These are phyloP conservation scores for Sialis fuliginosa DNA, from an alignment of 2,888 invertebrate species.

Conservation along the genomic window DNA sequence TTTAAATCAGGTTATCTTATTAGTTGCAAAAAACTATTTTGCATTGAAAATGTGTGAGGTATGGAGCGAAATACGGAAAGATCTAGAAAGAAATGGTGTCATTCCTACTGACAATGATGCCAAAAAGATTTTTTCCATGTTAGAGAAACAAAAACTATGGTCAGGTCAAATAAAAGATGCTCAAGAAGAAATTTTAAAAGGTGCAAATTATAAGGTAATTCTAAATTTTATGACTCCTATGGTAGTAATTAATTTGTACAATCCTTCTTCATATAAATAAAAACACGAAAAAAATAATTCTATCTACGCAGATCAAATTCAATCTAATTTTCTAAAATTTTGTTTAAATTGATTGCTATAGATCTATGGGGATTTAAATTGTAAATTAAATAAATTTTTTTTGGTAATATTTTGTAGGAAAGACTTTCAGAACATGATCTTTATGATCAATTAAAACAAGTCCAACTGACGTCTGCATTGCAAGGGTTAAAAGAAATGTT, in stretches of 20 bases:
- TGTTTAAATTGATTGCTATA: too few relatives aligned
- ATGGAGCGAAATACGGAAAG: slow-evolving; percentile 24
- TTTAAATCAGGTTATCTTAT: slow-evolving; percentile 22
- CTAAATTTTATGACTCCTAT: too few relatives aligned
- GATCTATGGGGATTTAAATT: too few relatives aligned
- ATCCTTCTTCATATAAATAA: too few relatives aligned
- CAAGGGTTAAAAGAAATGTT: not conserved
- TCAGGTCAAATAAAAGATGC: slow-evolving; percentile 18
- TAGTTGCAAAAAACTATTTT: slow-evolving; percentile 25
- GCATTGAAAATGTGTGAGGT: slow-evolving; percentile 26
- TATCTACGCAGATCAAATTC: too few relatives aligned
- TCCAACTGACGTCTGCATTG: not conserved
- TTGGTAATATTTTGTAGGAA: not conserved
- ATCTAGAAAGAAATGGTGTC: slow-evolving; percentile 20
- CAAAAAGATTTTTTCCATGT: slow-evolving; percentile 20
- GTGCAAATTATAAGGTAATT: slow-evolving; percentile 9
- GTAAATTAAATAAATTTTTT: too few relatives aligned
- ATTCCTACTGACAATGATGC: slow-evolving; percentile 21
- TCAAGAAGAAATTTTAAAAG: slow-evolving; percentile 18
- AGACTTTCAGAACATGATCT: not conserved
- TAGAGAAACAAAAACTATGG: slow-evolving; percentile 21
- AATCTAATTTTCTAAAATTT: too few relatives aligned
- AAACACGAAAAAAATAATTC: too few relatives aligned
- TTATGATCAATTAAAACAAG: not conserved
- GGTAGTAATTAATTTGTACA: not conserved